Percentiles rank a stretch among this genome's conserved stretches.
phyloP scores from a whole-genome alignment of 2,888 invertebrate genomes.

The Parnassius glacialis region DNA sequence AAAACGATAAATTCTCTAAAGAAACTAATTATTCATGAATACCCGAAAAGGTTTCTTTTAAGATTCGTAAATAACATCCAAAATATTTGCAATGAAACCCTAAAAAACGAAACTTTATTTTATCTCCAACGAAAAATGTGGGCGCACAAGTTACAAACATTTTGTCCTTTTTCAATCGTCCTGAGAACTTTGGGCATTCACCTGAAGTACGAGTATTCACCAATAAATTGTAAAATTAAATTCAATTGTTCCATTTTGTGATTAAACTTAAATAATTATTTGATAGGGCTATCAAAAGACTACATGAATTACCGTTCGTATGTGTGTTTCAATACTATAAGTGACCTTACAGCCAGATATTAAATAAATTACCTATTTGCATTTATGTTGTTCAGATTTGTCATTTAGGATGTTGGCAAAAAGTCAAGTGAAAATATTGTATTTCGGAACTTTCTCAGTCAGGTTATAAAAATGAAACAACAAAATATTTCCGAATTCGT shows the following conservation, averaged over 20 bases:
- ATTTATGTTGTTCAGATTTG: no score
- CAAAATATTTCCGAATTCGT: constrained; percentile 23
- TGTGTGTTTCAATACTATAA: no score
- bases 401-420: no score
- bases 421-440: not conserved
- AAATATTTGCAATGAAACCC: not conserved
- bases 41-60: no score
- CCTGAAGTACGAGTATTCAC: not conserved
- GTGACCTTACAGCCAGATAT: no score
- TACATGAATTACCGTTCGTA: not conserved
- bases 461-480: constrained; percentile 11
- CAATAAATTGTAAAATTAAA: no score
- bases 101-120: not conserved
- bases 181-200: not conserved
- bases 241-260: no score
- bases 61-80: no score
- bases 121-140: not conserved
- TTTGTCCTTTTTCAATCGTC: not conserved
- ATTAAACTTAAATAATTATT: no score
- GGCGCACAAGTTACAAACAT: not conserved
- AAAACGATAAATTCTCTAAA: no score
- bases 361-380: no score
- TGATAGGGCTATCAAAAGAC: constrained; percentile 18
- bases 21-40: no score
- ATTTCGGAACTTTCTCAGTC: not conserved